Percentiles rank a stretch among this genome's conserved stretches.
Conservation (phyloP, 2,113 vertebrate species). For the Oreochromis tanganicae region DNA sequence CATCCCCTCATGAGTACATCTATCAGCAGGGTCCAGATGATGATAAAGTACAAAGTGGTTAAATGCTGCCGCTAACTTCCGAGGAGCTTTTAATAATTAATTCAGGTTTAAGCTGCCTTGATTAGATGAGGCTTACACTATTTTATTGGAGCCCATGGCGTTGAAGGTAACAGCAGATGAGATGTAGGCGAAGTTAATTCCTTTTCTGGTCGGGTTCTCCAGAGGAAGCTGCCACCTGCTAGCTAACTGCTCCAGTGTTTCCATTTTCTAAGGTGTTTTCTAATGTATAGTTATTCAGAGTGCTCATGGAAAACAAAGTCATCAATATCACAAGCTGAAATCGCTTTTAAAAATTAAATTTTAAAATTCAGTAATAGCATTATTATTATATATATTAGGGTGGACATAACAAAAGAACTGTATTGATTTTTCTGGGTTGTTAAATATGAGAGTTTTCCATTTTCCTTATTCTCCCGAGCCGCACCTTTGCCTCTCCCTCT, state of each 20-base stretch:
- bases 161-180: background rate
- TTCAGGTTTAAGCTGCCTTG: conserved; percentile 19
- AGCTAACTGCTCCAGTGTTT: background rate
- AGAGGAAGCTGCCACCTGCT: background rate
- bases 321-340: background rate
- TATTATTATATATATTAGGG: background rate
- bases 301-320: background rate
- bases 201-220: background rate
- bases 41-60: conserved; percentile 32
- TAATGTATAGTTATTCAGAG: background rate
- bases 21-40: background rate
- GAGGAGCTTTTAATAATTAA: conserved; percentile 32
- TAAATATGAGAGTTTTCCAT: background rate
- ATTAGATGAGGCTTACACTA: conserved; percentile 25
- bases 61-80: background rate
- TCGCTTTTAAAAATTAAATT: background rate
- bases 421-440: conserved; percentile 26
- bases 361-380: background rate
- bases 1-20: background rate
- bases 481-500: background rate
- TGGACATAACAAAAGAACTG: background rate
- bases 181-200: background rate
- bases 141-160: background rate
- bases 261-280: background rate
- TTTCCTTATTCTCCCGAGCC: background rate